Conservation (phyloP, 30 jellyfish, hydroid and myxozoan species). For the Phacellophora camtschatica region DNA sequence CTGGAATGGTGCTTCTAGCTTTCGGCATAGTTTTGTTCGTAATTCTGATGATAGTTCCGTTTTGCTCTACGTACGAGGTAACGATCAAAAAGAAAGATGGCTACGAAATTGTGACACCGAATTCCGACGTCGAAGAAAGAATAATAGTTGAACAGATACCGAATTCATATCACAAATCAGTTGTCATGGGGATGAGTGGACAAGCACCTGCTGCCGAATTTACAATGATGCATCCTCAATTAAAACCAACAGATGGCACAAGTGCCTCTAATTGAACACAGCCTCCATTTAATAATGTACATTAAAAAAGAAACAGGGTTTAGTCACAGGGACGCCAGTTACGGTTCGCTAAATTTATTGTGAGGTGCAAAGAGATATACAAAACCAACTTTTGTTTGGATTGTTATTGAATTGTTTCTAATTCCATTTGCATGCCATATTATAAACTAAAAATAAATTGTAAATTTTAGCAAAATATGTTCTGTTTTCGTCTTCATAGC, state of each 20-base stretch:
- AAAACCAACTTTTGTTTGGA: too few relatives aligned
- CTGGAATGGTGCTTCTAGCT: slow-evolving; percentile 66
- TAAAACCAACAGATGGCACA: slow-evolving; percentile 49
- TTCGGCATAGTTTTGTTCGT: slow-evolving; percentile 45
- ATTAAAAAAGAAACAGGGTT: too few relatives aligned
- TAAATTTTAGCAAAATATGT: too few relatives aligned
- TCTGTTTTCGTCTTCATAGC: too few relatives aligned
- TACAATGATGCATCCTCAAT: slow-evolving; percentile 43
- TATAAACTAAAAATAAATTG: too few relatives aligned
- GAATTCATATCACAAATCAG: not conserved
- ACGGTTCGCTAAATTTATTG: too few relatives aligned
- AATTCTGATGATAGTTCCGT: slow-evolving; percentile 27
- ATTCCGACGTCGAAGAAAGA: slow-evolving; percentile 24
- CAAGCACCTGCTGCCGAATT: slow-evolving; percentile 64
- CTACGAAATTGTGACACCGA: slow-evolving; percentile 43
- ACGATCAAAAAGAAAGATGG: slow-evolving; percentile 17
- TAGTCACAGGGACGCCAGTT: too few relatives aligned
- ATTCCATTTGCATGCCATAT: too few relatives aligned
- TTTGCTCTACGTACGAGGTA: slow-evolving; percentile 49
- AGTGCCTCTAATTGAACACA: too few relatives aligned
- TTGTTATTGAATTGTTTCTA: too few relatives aligned
- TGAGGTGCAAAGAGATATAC: too few relatives aligned
- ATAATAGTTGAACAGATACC: not conserved
- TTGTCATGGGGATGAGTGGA: slow-evolving; percentile 41
- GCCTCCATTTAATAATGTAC: too few relatives aligned